Conservation (phyloP, 2,797 vertebrate species). For the Pseudochromis fuscus region DNA sequence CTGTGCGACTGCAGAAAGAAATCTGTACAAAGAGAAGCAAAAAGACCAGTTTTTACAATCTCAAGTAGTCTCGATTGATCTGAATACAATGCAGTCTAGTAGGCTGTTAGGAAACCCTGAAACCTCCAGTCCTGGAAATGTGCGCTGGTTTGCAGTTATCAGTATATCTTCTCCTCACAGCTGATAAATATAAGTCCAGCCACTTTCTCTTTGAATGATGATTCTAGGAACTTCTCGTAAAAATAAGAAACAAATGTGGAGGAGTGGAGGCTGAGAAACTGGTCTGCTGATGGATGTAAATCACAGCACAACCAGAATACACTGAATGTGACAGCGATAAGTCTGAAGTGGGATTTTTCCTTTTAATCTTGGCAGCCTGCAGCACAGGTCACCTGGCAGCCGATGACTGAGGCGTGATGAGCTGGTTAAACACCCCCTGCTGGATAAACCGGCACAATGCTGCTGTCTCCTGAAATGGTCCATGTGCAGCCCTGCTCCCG, state of each 20-base stretch:
- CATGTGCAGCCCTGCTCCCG: slow-evolving; percentile 6
- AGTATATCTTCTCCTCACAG: too few species aligned
- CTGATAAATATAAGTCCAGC: not conserved
- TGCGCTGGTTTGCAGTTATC: not conserved
- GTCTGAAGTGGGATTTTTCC: slow-evolving; percentile 11
- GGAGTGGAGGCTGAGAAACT: not conserved
- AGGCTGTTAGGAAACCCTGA: not conserved
- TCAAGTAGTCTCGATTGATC: not conserved
- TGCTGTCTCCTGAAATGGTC: slow-evolving; percentile 28
- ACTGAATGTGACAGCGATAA: not conserved
- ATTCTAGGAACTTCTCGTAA: too few species aligned
- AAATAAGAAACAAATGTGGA: not conserved
- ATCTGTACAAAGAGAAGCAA: too few species aligned
- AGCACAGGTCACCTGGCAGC: slow-evolving; percentile 46
- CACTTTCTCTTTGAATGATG: not conserved
- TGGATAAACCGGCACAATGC: slow-evolving; percentile 50
- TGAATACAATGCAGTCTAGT: slow-evolving; percentile 3
- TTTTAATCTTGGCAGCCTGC: slow-evolving; percentile 26
- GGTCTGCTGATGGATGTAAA: not conserved
- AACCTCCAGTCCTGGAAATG: not conserved
- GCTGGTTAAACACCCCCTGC: slow-evolving; percentile 65
- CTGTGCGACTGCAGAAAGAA: too few species aligned
- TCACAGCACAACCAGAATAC: slow-evolving; percentile 2
- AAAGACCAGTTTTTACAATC: not conserved
- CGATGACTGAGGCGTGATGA: slow-evolving; percentile 23